Evolutionary conservation across 1,140 invertebrate species (phyloP).

Genomic region (Heliconius hewitsoni): DNA sequence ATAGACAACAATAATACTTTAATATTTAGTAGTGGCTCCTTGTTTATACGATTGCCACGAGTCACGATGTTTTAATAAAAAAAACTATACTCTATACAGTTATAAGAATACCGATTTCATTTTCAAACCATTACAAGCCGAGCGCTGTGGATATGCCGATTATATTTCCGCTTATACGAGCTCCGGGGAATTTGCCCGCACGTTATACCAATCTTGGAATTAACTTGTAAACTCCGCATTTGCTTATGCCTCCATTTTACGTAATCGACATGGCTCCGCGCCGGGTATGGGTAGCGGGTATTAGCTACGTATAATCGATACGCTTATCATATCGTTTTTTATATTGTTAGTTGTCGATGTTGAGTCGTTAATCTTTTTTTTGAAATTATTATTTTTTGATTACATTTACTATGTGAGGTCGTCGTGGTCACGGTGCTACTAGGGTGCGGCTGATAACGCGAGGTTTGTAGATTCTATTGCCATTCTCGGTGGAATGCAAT

Average conservation of each 20-base stretch:
- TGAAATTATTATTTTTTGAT: not conserved
- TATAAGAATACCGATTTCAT: constrained; percentile 55
- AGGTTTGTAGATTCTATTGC: too few species aligned
- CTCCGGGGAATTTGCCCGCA: constrained; percentile 27
- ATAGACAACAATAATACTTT: too few species aligned
- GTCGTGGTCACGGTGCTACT: too few species aligned
- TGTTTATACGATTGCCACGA: not conserved
- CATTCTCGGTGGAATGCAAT: too few species aligned
- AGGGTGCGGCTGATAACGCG: too few species aligned
- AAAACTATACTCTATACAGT: not conserved
- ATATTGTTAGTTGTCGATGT: not conserved
- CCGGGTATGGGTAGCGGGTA: not conserved
- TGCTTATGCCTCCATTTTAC: constrained; percentile 24
- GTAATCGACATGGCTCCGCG: constrained; percentile 28
- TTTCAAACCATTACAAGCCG: constrained; percentile 18
- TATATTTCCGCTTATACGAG: constrained; percentile 18
- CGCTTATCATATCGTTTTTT: not conserved
- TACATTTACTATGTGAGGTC: too few species aligned
- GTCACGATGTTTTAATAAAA: constrained; percentile 4
- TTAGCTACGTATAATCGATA: constrained; percentile 17
- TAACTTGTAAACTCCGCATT: constrained; percentile 37
- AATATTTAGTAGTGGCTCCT: too few species aligned
- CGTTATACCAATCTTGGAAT: constrained; percentile 32
- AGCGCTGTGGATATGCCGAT: constrained; percentile 20
- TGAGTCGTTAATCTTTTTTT: not conserved